phyloP scores from a whole-genome alignment of 2,888 invertebrate genomes.

The Volucella zonaria region DNA sequence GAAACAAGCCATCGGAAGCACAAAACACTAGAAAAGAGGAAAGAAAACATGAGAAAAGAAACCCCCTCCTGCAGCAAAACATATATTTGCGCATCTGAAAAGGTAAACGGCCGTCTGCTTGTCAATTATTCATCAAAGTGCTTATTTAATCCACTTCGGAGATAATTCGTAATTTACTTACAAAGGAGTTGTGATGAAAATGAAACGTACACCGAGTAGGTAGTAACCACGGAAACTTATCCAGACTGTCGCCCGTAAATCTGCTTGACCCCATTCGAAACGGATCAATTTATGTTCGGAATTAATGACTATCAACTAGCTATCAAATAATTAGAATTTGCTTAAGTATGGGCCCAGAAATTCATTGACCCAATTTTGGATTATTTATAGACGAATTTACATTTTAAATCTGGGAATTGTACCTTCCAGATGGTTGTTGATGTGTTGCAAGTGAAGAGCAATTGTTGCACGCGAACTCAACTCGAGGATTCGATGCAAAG shows the following conservation, averaged over 20 bases:
- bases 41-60: slow-evolving; percentile 8
- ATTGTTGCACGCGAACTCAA: slow-evolving; percentile 45
- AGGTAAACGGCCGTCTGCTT: slow-evolving; percentile 43
- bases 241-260: too few species aligned
- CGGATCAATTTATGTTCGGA: slow-evolving; percentile 11
- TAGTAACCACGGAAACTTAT: too few species aligned
- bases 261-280: not conserved
- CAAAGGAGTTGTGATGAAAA: too few species aligned
- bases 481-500: not conserved
- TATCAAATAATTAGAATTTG: not conserved
- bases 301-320: not conserved
- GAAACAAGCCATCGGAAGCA: too few species aligned
- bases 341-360: slow-evolving; percentile 20
- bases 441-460: not conserved
- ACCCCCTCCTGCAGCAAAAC: slow-evolving; percentile 4
- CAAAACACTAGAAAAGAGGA: not conserved
- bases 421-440: not conserved
- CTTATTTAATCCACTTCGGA: not conserved
- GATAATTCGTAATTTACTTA: not conserved
- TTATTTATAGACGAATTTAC: slow-evolving; percentile 25
- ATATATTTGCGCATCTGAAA: slow-evolving; percentile 42
- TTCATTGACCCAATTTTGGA: slow-evolving; percentile 45
- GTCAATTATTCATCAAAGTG: slow-evolving; percentile 20
- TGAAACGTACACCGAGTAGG: too few species aligned
- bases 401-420: slow-evolving; percentile 30